Evolutionary conservation across 2,797 vertebrate species (phyloP).

Genomic region (Lagocephalus sceleratus): DNA sequence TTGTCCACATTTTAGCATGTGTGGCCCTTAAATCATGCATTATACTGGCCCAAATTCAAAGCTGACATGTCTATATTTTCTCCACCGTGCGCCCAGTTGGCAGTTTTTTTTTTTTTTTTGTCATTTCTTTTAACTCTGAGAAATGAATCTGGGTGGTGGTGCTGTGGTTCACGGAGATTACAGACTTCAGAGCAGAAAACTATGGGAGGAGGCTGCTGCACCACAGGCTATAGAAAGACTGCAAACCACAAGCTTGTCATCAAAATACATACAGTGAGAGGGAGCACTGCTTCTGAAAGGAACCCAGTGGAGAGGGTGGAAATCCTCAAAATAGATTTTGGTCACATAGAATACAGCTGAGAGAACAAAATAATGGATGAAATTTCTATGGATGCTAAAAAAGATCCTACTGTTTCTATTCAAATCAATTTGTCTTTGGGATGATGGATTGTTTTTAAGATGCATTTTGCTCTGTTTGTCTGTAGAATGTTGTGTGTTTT

Average conservation of each 20-base stretch:
- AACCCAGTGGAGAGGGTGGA: slow-evolving; percentile 11
- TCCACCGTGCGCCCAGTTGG: slow-evolving; percentile 30
- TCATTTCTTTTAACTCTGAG: slow-evolving; percentile 42
- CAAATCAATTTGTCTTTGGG: neutral
- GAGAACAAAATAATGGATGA: too few relatives aligned
- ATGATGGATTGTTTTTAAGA: neutral
- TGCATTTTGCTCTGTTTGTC: neutral
- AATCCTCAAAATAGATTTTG: neutral
- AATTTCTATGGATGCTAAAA: neutral
- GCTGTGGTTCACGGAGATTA: slow-evolving; percentile 64
- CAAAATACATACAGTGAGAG: slow-evolving; percentile 37
- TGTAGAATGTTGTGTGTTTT: neutral
- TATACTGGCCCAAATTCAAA: slow-evolving; percentile 26
- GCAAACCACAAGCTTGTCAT: slow-evolving; percentile 61
- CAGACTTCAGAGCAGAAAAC: slow-evolving; percentile 54
- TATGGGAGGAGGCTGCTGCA: slow-evolving; percentile 64
- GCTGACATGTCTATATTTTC: slow-evolving; percentile 21
- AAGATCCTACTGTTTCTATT: neutral
- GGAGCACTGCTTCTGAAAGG: slow-evolving; percentile 13
- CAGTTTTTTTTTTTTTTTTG: slow-evolving; percentile 34
- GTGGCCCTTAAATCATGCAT: neutral
- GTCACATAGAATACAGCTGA: neutral
- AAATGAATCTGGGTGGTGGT: slow-evolving; percentile 59
- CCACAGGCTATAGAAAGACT: slow-evolving; percentile 65
- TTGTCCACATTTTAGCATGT: slow-evolving; percentile 7